Base-by-base conservation (phyloP, 1,140 invertebrate species). In the Trichoplusia ni region DNA sequence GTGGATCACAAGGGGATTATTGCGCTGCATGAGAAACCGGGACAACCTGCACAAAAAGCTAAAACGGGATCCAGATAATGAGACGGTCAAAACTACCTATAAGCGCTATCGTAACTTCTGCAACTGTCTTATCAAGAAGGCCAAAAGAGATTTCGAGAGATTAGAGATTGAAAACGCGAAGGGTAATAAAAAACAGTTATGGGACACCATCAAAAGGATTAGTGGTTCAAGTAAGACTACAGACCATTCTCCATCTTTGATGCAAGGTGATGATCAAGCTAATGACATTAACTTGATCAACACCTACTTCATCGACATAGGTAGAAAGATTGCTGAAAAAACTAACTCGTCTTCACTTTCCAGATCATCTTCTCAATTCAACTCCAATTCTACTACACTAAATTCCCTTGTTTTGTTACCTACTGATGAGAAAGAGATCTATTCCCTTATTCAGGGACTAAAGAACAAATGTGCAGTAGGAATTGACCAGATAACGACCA, bases 21-120 rank as follows among this genome's bases (percentile, higher is more conserved):
- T 56, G 1, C 4, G 8, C 1, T 56, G 53, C 7, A 40, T 56
- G 51, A 40, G 37, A 18, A 54, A 64, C 40, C 23, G 49, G 11
- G 61, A 64, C 11, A 64, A 47, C 2, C n/a, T 63, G 1, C n/a
- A 63, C n/a, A 42, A 42, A 35, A 53, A 63, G 23, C 2, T 21
- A 0, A 53, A 44, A 31, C 25, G 25, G n/a, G 8, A 42, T 33
- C 37, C 47, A n/a, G 6, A 63, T 1, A 35, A 64, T 35, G 62
- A 56, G 9, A 29, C 46, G 14, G 0, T 46, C 1, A 56, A 37
- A 27, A 13, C 8, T 7, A 64, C 46, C 3, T 64, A 64, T 25
- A 47, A 38, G 8, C 38, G 62, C 2, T 56, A 56, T 9, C 35
- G 62, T 2, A 64, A 56, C 38, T 64, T 46, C 13, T 54, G 38